These are phyloP conservation scores for Ernsta delagoae DNA, from an alignment of 2,888 invertebrate genomes.

Conservation along the genomic window DNA sequence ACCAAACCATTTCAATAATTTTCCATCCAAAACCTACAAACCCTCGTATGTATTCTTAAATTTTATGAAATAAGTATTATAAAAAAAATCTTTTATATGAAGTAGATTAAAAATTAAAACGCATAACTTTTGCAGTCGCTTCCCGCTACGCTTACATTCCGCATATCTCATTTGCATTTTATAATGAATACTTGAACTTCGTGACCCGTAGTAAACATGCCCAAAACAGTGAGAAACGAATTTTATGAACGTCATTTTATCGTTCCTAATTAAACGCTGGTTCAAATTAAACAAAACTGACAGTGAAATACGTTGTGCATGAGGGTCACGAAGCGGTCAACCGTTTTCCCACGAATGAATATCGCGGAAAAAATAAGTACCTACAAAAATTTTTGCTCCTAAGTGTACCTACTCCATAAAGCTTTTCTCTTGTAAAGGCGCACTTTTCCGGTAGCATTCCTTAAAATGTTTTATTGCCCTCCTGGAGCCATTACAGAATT, in stretches of 20 bases:
- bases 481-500: constrained; percentile 43
- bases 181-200: constrained; percentile 28
- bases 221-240: constrained; percentile 9
- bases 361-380: not conserved
- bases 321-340: not conserved
- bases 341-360: not conserved
- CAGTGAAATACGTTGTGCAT: constrained; percentile 1
- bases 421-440: constrained; percentile 6
- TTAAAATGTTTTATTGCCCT: constrained; percentile 33
- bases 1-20: too few species aligned
- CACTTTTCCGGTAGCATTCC: constrained; percentile 14
- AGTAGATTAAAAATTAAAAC: too few species aligned
- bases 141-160: constrained; percentile 9
- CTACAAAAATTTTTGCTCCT: not conserved
- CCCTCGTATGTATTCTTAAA: not conserved
- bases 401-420: not conserved
- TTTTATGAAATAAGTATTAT: not conserved
- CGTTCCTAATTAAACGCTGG: constrained; percentile 28
- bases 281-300: not conserved
- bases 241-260: constrained; percentile 18
- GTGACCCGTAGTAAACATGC: constrained; percentile 27
- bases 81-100: too few species aligned
- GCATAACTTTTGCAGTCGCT: constrained; percentile 10
- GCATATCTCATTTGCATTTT: constrained; percentile 33
- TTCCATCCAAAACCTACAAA: too few species aligned